A percentile compares a stretch with the other conserved stretches of the same genome.
Conservation (phyloP, 2,797 vertebrate genomes). For the Oreochromis grahami region DNA sequence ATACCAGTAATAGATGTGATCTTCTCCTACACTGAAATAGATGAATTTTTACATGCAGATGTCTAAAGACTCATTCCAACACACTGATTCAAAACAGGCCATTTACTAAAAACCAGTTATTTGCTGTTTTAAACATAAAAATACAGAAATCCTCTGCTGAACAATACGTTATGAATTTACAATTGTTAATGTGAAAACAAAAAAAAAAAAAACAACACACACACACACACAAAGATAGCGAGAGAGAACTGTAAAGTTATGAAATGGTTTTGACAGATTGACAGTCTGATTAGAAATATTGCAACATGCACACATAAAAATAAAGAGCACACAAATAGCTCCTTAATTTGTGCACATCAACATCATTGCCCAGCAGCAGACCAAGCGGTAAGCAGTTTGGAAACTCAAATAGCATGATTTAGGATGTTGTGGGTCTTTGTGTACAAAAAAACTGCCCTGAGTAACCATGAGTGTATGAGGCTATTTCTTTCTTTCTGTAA, state of each 20-base stretch:
- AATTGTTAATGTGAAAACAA: background rate
- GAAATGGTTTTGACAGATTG: background rate
- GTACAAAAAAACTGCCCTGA: conserved; percentile 20
- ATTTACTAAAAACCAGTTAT: background rate
- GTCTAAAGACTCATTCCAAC: background rate
- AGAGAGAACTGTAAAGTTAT: background rate
- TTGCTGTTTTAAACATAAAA: background rate
- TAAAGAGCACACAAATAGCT: background rate
- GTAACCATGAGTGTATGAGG: background rate
- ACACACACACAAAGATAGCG: background rate
- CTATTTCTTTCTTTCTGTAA: background rate
- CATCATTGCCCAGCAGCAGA: background rate
- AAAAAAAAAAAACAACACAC: too few species aligned
- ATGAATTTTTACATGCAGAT: background rate
- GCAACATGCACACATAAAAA: background rate
- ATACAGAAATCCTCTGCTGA: background rate
- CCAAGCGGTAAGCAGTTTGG: background rate
- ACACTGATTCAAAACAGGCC: background rate
- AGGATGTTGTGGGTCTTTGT: background rate
- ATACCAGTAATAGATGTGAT: background rate
- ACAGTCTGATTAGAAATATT: background rate
- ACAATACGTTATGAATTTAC: background rate
- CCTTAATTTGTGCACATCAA: conserved; percentile 9
- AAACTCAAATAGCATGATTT: background rate
- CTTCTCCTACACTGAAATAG: background rate